Percentiles rank a stretch among this genome's conserved stretches.
Evolutionary conservation across 2,888 invertebrate species (phyloP).

Genomic region (Aquatica leii): DNA sequence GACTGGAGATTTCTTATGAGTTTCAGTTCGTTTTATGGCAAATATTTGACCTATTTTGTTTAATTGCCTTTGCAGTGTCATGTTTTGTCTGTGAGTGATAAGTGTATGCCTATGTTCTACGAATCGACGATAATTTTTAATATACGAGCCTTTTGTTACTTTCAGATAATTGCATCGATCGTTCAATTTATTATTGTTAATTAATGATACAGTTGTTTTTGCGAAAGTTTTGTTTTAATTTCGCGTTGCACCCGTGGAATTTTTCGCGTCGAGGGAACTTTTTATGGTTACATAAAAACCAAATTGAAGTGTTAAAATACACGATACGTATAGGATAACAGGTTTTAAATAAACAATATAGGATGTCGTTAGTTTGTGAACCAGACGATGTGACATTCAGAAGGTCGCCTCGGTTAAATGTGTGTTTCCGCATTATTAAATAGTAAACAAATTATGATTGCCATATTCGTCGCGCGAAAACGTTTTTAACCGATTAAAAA

Average conservation of each 20-base stretch:
- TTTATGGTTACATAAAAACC: slow-evolving; percentile 1
- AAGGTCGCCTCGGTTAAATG: slow-evolving; percentile 24
- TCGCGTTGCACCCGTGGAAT: neutral
- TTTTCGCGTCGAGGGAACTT: too few relatives aligned
- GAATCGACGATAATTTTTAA: slow-evolving; percentile 16
- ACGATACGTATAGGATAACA: slow-evolving; percentile 1
- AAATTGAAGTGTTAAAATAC: neutral
- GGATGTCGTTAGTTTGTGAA: slow-evolving; percentile 10
- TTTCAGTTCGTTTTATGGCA: too few relatives aligned
- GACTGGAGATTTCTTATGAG: too few relatives aligned
- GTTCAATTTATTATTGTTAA: slow-evolving; percentile 15
- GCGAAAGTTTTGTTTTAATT: neutral
- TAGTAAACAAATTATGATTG: slow-evolving; percentile 25
- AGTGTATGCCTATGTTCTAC: slow-evolving; percentile 27
- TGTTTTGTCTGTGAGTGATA: slow-evolving; percentile 27
- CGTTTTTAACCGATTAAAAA: too few relatives aligned
- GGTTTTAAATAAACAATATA: slow-evolving; percentile 8
- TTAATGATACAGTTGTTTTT: neutral
- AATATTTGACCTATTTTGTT: slow-evolving; percentile 31
- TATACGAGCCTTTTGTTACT: slow-evolving; percentile 12
- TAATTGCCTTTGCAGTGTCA: slow-evolving; percentile 24
- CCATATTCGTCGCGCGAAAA: too few relatives aligned
- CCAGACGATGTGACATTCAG: slow-evolving; percentile 29
- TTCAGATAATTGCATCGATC: slow-evolving; percentile 24
- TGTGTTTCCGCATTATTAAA: slow-evolving; percentile 27